Percentiles rank a stretch among this genome's conserved stretches.
These are phyloP conservation scores for Lycaena phlaeas DNA, from an alignment of 2,888 invertebrate species.

Conservation along the genomic window DNA sequence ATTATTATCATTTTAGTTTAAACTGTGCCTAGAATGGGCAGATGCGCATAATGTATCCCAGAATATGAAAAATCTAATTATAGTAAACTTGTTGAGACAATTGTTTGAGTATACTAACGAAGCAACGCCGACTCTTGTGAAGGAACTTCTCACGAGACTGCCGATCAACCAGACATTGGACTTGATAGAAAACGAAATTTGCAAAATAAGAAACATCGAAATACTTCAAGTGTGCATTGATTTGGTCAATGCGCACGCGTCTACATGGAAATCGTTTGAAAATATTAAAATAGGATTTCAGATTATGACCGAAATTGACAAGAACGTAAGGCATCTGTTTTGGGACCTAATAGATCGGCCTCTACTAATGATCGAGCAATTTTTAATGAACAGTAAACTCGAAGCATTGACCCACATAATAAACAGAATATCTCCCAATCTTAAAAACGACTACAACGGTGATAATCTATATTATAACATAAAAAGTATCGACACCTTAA, in stretches of 20 bases:
- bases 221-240: slow-evolving; percentile 77
- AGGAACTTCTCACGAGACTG: slow-evolving; percentile 73
- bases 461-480: slow-evolving; percentile 75
- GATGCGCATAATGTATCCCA: slow-evolving; percentile 74
- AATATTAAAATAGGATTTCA: slow-evolving; percentile 79
- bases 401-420: slow-evolving; percentile 77
- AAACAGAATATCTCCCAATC: slow-evolving; percentile 64
- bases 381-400: slow-evolving; percentile 88
- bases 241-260: slow-evolving; percentile 70
- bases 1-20: slow-evolving; percentile 60
- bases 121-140: slow-evolving; percentile 51
- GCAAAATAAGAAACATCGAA: slow-evolving; percentile 74
- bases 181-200: slow-evolving; percentile 76
- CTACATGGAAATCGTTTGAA: slow-evolving; percentile 65
- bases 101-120: slow-evolving; percentile 68
- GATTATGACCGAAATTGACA: slow-evolving; percentile 76
- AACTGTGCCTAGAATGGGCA: slow-evolving; percentile 80
- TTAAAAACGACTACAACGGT: slow-evolving; percentile 49
- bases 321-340: slow-evolving; percentile 70
- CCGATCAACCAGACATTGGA: slow-evolving; percentile 72
- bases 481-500: slow-evolving; percentile 68
- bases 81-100: slow-evolving; percentile 67
- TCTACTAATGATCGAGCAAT: slow-evolving; percentile 84
- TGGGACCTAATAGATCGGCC: slow-evolving; percentile 80
- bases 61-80: slow-evolving; percentile 68